Percentiles rank a stretch among this genome's conserved stretches.
These are phyloP conservation scores for Netelia melanura DNA, from an alignment of 2,888 invertebrate species.

Conservation along the genomic window DNA sequence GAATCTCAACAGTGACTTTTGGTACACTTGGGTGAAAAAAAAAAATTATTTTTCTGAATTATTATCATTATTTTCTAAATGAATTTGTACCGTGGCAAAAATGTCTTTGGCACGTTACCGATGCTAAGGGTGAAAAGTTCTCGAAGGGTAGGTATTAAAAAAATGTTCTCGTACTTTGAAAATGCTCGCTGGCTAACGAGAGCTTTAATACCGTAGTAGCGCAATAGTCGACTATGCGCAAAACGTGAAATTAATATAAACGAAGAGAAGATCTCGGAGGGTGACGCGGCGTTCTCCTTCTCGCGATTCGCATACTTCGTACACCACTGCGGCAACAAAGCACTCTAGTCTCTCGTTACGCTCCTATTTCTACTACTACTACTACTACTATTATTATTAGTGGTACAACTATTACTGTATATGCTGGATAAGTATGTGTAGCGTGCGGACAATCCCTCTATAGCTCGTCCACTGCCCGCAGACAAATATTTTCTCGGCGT, in stretches of 20 bases:
- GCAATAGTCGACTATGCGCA: conserved; percentile 14
- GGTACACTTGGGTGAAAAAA: not conserved
- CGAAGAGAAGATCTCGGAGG: conserved; percentile 30
- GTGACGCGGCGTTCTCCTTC: conserved; percentile 4
- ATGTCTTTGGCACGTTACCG: too few species aligned
- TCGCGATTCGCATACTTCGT: conserved; percentile 37
- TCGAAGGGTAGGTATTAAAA: not conserved
- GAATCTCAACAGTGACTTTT: not conserved
- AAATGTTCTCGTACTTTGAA: not conserved
- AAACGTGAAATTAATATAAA: conserved; percentile 60
- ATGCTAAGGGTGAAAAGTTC: too few species aligned
- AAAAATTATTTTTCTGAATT: not conserved
- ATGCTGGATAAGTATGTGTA: conserved; percentile 44
- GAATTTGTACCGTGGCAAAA: too few species aligned
- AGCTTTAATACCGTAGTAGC: not conserved
- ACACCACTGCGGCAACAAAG: conserved; percentile 39
- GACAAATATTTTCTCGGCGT: conserved; percentile 69
- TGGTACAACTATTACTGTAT: conserved; percentile 31
- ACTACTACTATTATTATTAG: conserved; percentile 42
- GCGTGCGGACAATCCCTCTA: conserved; percentile 41
- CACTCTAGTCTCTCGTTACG: conserved; percentile 11
- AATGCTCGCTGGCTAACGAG: conserved; percentile 12
- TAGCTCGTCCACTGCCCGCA: conserved; percentile 56
- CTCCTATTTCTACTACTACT: conserved; percentile 36
- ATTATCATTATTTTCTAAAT: too few species aligned